Base-by-base conservation (phyloP, 1,140 invertebrate genomes). In the Drusus annulatus region DNA sequence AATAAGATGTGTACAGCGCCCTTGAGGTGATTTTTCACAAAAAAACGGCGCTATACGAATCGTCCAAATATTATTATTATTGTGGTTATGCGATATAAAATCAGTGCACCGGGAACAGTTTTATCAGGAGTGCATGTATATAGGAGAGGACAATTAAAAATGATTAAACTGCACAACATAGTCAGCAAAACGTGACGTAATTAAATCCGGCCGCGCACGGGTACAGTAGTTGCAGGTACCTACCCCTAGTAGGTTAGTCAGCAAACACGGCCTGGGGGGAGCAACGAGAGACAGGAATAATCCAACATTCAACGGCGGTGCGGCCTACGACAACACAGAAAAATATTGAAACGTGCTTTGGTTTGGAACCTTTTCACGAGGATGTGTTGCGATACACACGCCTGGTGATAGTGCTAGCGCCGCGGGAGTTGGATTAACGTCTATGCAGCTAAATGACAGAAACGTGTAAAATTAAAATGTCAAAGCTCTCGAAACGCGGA, bases 401-500 rank as follows among this genome's bases (percentile, higher is more conserved):
- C 21, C 19, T 21, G 54, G n/a, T 16, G 54, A 2, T n/a, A 17
- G 54, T 13, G n/a, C 7, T 13, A 13, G n/a, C 6, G n/a, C 3
- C 5, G 8, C 16, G n/a, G 54, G 5, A 56, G 54, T 23, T 60
- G 23, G 23, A 36, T 65, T 17, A 25, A 51, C 45, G 19, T 45
- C 8, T 17, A 17, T 19, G 45, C 17, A 51, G 45, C 68, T 71
- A 21, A 71, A 71, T 71, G 68, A 52, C 62, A 23, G 68, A 71
- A 71, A 28, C 25, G 68, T 16, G 45, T 15, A 71, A 71, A 52
- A 52, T 71, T 71, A 71, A 71, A 71, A 71, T 71, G 68, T 51
- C 68, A 71, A 52, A 71, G 68, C 68, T 71, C 19, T 71, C 23
- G 51, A 71, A 52, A 71, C 45, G 45, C 68, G 68, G 68, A 45